A percentile compares a stretch with the other conserved stretches of the same genome.
These are phyloP conservation scores for Tetraneura akinire DNA, from an alignment of 1,140 invertebrate species.

Conservation along the genomic window DNA sequence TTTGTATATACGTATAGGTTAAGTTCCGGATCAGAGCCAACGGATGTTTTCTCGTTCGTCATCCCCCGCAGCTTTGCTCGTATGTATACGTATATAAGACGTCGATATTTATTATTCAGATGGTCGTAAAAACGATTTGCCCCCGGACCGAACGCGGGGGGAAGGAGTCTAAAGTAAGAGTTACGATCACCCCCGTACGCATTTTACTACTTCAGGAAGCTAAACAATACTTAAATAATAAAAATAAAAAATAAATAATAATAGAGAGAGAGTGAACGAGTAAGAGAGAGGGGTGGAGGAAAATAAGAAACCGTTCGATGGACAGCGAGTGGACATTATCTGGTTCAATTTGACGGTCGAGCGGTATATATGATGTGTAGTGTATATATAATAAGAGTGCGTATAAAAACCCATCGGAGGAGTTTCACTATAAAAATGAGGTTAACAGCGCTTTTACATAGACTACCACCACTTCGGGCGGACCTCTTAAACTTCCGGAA, in stretches of 20 bases:
- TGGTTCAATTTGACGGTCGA: constrained; percentile 44
- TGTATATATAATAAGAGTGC: constrained; percentile 12
- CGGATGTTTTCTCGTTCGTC: constrained; percentile 39
- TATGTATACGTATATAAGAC: neutral
- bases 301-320: constrained; percentile 26
- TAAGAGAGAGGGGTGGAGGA: neutral
- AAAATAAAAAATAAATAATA: constrained; percentile 7
- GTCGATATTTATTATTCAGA: constrained; percentile 51
- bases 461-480: constrained; percentile 35
- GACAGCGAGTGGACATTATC: constrained; percentile 49
- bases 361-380: too few species aligned
- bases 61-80: neutral
- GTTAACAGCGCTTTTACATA: constrained; percentile 44
- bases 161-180: constrained; percentile 32
- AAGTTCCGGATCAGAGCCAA: constrained; percentile 44
- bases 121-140: constrained; percentile 38
- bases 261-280: neutral
- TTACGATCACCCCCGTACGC: constrained; percentile 38
- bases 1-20: constrained; percentile 49
- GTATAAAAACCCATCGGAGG: constrained; percentile 41
- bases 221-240: constrained; percentile 49
- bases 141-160: neutral
- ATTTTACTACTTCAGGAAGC: constrained; percentile 45
- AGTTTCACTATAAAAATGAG: constrained; percentile 46
- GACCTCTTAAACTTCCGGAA: constrained; percentile 36